Conservation (phyloP, 35 echinoderm and acorn worm genomes). For the Apostichopus parvimensis region DNA sequence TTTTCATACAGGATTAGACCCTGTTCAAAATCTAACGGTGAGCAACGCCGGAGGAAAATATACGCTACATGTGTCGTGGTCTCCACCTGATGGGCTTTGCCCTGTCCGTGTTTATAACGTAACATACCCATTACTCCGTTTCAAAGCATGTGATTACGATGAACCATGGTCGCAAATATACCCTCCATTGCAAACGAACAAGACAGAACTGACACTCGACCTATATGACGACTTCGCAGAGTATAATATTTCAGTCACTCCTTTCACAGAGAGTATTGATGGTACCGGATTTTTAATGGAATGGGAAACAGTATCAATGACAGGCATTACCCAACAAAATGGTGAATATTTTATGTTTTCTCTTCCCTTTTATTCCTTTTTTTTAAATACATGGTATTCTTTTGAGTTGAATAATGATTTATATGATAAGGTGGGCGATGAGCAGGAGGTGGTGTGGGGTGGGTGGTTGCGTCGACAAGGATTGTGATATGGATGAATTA, state of each 20-base stretch:
- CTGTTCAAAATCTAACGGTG: background rate
- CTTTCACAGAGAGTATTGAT: background rate
- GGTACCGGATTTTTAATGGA: constrained; percentile 8
- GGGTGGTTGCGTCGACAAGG: too few relatives aligned
- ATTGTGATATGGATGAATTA: too few relatives aligned
- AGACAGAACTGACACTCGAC: background rate
- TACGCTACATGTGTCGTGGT: background rate
- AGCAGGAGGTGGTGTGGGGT: too few relatives aligned
- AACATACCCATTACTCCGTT: background rate
- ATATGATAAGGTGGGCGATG: too few relatives aligned
- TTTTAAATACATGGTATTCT: too few relatives aligned
- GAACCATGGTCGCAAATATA: background rate
- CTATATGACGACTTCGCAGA: background rate
- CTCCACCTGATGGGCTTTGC: background rate
- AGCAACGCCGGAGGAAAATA: background rate
- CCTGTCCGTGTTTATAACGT: background rate
- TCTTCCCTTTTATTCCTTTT: too few relatives aligned
- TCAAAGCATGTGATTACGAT: background rate
- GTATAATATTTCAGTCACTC: constrained; percentile 35
- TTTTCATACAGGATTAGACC: background rate
- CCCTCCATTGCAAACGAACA: background rate
- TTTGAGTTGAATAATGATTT: too few relatives aligned
- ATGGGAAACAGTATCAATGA: background rate
- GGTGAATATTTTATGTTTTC: background rate
- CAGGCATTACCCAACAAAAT: background rate